Evolutionary conservation across 2,797 vertebrate genomes (phyloP).

Genomic region (Girardinus metallicus): DNA sequence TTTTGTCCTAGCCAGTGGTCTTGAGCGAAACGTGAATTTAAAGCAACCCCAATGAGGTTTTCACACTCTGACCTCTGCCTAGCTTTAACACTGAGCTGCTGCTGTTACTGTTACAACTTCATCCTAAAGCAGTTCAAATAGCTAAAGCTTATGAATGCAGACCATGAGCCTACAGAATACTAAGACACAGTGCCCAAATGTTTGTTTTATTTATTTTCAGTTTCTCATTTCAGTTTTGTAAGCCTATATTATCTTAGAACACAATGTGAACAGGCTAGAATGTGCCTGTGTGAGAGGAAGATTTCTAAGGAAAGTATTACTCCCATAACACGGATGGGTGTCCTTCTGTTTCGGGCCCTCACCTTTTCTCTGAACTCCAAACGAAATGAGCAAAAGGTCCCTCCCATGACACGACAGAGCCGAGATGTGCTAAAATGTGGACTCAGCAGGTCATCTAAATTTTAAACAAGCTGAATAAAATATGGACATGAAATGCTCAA

Average conservation of each 20-base stretch:
- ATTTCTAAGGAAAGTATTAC: not conserved
- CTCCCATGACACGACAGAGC: not conserved
- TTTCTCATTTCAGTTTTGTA: not conserved
- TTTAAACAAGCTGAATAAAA: not conserved
- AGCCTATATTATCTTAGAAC: not conserved
- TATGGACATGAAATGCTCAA: not conserved
- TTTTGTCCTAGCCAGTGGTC: not conserved
- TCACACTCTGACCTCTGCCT: not conserved
- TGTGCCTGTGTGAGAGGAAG: not conserved
- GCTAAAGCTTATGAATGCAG: not conserved
- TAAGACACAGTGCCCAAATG: not conserved
- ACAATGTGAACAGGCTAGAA: not conserved
- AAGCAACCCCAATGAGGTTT: not conserved
- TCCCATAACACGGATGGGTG: not conserved
- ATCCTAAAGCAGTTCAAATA: not conserved
- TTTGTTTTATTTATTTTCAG: not conserved
- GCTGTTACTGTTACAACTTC: not conserved
- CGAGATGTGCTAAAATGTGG: not conserved
- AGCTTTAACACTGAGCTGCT: not conserved
- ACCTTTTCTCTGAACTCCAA: not conserved
- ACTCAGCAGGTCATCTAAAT: not conserved
- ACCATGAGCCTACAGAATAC: not conserved
- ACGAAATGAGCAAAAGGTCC: not conserved
- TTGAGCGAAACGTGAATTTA: not conserved
- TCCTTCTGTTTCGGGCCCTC: not conserved